Percentiles rank a stretch among this genome's conserved stretches.
Conservation (phyloP, 2,797 vertebrate genomes). For the Syndactyla subalaris region DNA sequence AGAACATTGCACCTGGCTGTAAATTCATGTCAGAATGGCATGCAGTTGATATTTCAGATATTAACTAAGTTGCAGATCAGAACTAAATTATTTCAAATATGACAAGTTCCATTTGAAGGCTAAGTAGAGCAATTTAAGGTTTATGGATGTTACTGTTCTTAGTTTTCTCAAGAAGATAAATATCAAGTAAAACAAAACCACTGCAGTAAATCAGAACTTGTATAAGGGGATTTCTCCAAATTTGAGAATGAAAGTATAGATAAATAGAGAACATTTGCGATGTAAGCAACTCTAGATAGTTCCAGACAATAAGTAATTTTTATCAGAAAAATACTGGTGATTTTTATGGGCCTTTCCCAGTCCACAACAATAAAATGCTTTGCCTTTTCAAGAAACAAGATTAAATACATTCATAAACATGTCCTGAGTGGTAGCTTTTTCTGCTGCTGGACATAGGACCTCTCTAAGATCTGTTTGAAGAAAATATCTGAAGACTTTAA, state of each 20-base stretch:
- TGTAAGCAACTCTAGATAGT: not conserved
- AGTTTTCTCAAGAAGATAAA: not conserved
- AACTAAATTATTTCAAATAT: not conserved
- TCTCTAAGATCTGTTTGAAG: not conserved
- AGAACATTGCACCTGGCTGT: not conserved
- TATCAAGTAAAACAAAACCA: not conserved
- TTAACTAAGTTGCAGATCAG: not conserved
- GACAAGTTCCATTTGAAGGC: not conserved
- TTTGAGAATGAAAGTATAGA: not conserved
- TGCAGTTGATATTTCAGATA: not conserved
- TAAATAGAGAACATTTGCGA: not conserved
- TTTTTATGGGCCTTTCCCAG: not conserved
- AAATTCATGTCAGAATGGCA: not conserved
- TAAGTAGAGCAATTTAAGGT: not conserved
- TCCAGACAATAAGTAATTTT: not conserved
- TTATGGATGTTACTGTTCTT: not conserved
- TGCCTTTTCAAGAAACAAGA: not conserved
- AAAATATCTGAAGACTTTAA: not conserved
- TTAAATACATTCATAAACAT: not conserved
- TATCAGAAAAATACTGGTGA: not conserved
- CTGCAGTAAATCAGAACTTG: not conserved
- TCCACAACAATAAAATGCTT: not conserved
- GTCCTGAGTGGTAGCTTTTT: not conserved
- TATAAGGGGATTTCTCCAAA: not conserved
- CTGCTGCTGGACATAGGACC: not conserved